Percentiles rank a stretch among this genome's conserved stretches.
These are phyloP conservation scores for Cichladusa arquata DNA, from an alignment of 2,113 vertebrate genomes.

Conservation along the genomic window DNA sequence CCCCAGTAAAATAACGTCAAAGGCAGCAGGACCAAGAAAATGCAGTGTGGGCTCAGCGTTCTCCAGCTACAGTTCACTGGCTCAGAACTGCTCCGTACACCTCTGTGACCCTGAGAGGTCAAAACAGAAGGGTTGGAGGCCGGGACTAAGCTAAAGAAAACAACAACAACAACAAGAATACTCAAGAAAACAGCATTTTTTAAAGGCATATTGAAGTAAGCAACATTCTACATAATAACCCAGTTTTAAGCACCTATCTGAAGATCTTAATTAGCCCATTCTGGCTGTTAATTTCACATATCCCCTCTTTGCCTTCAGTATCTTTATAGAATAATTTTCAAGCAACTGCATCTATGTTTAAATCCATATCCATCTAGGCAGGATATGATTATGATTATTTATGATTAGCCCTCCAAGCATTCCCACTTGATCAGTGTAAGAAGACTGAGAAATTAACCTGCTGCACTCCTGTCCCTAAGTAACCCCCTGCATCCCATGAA, in stretches of 20 bases:
- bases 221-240: background rate
- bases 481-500: background rate
- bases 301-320: constrained; percentile 23
- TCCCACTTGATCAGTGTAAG: background rate
- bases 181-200: background rate
- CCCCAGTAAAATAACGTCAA: background rate
- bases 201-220: background rate
- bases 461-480: background rate
- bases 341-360: constrained; percentile 35
- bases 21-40: background rate
- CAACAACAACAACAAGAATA: background rate
- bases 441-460: background rate
- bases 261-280: constrained; percentile 61
- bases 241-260: constrained; percentile 42
- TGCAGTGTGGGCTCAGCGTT: background rate
- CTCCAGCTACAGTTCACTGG: background rate
- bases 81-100: background rate
- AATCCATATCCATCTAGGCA: constrained; percentile 24
- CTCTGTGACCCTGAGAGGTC: background rate
- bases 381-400: constrained; percentile 56
- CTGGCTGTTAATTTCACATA: constrained; percentile 50
- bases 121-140: background rate
- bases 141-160: background rate
- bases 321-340: constrained; percentile 37
- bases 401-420: constrained; percentile 40